Conservation (phyloP, 2,113 vertebrate species). For the Chaetops frenatus region DNA sequence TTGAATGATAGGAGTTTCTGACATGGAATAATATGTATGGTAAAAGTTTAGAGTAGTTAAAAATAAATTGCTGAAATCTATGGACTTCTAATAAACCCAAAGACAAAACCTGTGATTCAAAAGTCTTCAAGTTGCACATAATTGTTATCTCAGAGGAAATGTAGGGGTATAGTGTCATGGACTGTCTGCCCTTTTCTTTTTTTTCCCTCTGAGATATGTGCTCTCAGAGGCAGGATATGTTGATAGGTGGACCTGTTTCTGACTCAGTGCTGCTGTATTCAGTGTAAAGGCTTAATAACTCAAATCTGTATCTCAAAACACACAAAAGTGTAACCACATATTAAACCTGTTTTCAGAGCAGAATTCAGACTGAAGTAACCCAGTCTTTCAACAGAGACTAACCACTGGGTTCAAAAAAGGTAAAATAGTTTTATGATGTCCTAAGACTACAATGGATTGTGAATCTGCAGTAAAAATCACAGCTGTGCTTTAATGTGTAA, state of each 20-base stretch:
- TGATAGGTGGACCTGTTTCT: background rate
- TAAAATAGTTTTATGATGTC: background rate
- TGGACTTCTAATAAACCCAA: background rate
- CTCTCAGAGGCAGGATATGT: background rate
- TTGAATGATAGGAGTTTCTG: background rate
- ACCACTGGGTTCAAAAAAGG: background rate
- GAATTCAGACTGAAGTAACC: background rate
- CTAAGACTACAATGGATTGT: background rate
- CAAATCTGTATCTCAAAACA: background rate
- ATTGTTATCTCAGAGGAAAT: background rate
- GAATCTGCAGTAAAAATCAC: conserved; percentile 18
- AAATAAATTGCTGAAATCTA: background rate
- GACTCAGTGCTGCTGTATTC: background rate
- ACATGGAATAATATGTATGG: fast-evolving
- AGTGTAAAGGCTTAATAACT: conserved; percentile 3
- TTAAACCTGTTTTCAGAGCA: background rate
- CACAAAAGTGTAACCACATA: background rate
- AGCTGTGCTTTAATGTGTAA: conserved; percentile 21
- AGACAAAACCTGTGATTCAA: background rate
- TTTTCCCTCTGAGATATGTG: background rate
- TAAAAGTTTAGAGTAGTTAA: background rate
- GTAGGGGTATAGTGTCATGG: background rate
- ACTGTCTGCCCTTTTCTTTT: background rate
- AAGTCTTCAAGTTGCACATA: background rate
- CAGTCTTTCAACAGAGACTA: background rate